phyloP scores from a whole-genome alignment of 2,888 invertebrate genomes.

The Pseudococcus longispinus region DNA sequence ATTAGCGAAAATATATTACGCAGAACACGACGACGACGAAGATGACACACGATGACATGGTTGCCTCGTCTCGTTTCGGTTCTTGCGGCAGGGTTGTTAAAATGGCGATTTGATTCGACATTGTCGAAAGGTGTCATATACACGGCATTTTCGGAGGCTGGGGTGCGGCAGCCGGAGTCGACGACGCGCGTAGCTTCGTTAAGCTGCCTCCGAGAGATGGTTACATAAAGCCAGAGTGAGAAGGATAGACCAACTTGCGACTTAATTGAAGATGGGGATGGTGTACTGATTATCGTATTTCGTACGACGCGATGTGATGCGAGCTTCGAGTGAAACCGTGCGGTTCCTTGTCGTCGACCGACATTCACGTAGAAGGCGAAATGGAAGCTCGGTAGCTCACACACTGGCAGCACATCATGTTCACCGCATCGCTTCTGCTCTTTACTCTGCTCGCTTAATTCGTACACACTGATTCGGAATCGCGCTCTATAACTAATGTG shows the following conservation, averaged over 20 bases:
- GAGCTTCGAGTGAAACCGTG: slow-evolving; percentile 12
- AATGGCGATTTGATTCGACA: slow-evolving; percentile 44
- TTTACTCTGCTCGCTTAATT: slow-evolving; percentile 12
- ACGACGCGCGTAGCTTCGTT: not conserved
- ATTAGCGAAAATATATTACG: slow-evolving; percentile 20
- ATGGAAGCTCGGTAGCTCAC: not conserved
- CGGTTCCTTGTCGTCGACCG: not conserved
- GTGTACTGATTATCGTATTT: slow-evolving; percentile 39
- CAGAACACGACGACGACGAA: not conserved
- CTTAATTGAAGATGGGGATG: slow-evolving; percentile 24
- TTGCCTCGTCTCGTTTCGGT: not conserved
- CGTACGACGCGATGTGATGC: not conserved
- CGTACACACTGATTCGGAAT: slow-evolving; percentile 3
- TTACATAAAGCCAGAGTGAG: not conserved
- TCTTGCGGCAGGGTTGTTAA: not conserved
- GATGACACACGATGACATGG: slow-evolving; percentile 18
- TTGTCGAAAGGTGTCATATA: slow-evolving; percentile 34
- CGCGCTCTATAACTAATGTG: slow-evolving; percentile 13
- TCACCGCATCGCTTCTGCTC: not conserved
- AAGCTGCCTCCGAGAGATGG: not conserved
- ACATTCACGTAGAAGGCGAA: not conserved
- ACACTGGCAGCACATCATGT: not conserved
- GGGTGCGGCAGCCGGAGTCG: not conserved
- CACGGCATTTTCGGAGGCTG: not conserved
- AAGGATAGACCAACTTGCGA: slow-evolving; percentile 7